A percentile compares a stretch with the other conserved stretches of the same genome.
Conservation (phyloP, 37 sponge, comb jelly and placozoan genomes). For the Beroe ovata region DNA sequence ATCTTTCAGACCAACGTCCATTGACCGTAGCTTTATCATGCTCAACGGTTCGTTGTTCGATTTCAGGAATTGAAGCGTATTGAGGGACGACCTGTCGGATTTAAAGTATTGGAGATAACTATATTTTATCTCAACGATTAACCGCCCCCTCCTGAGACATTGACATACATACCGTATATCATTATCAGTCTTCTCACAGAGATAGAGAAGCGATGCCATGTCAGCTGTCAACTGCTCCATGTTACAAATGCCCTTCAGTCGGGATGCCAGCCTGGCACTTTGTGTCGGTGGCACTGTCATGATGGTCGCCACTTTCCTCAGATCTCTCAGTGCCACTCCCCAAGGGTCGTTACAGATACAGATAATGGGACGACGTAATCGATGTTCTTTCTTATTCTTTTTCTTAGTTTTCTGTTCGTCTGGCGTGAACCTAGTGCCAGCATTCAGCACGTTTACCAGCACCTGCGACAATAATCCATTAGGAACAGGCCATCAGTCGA, state of each 20-base stretch:
- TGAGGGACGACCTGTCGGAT: conserved; percentile 91
- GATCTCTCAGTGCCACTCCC: conserved; percentile 76
- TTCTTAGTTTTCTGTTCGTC: conserved; percentile 1
- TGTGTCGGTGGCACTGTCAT: conserved; percentile 82
- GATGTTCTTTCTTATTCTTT: conserved; percentile 73
- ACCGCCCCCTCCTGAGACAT: no score
- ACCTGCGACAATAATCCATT: no score
- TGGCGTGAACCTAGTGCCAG: conserved; percentile 2
- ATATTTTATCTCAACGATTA: no score
- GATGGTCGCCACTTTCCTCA: conserved; percentile 79
- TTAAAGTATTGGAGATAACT: no score
- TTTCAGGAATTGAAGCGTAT: conserved; percentile 90
- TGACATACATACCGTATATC: conserved; percentile 75
- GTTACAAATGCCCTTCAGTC: conserved; percentile 78
- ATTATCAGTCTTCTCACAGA: conserved; percentile 93
- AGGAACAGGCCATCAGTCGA: no score
- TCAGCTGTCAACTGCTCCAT: conserved; percentile 76
- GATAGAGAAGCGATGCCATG: conserved; percentile 83
- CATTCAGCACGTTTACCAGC: conserved; percentile 58
- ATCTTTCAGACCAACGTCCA: conserved; percentile 89
- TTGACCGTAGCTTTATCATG: conserved; percentile 71
- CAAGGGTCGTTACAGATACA: conserved; percentile 98
- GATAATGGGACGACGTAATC: conserved; percentile 88
- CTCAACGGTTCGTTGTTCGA: conserved; percentile 73
- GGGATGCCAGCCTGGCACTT: conserved; percentile 76